Evolutionary conservation across 37 sponge, comb jelly and placozoan species (phyloP), one percentile per base, ranked within the genome.

Genomic region (Agelas oroides): DNA sequence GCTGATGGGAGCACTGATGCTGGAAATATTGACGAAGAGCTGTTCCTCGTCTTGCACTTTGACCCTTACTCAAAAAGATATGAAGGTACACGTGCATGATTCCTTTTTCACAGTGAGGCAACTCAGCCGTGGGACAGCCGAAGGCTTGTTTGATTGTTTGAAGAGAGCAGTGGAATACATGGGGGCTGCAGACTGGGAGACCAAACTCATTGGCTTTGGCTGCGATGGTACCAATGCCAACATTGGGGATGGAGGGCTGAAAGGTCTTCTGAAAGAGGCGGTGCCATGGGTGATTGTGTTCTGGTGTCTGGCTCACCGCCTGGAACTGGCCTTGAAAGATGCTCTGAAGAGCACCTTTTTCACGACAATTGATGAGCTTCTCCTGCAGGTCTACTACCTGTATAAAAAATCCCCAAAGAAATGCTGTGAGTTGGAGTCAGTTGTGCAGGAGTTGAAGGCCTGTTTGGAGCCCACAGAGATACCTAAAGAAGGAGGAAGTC

Each of bases 301-400:
- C 62, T 91, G 88, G 92, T 91, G 88, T 52, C 71, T 91, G 20
- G 78, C 77, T 14, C 92, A 91, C 53, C 65, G 82, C 25, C 78
- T 89, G 27, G 83, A 79, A 78, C 78, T 89, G 5, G 55, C 89
- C 5, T 19, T 82, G 72, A 89, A 89, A 25, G 89, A 89, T 89
- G 89, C 89, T 5, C 84, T 81, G 21, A 81, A 75, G 53, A 2
- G 16, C n/a, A 82, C 88, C 0, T 63, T 71, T 21, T 83, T 89
- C 38, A 20, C 71, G 52, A 52, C 58, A 19, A 41, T 89, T 32
- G 89, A 83, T 14, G 84, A 82, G 71, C 53, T 89, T 12, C 73
- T 86, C 20, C 34, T 86, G 52, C 53, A 54, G 38, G 37, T 71
- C 27, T 86, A 89, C 52, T 89, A 60, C 40, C 21, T 83, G 54